Conservation (phyloP, 2,797 vertebrate species). For the Halcyon smyrnensis region DNA sequence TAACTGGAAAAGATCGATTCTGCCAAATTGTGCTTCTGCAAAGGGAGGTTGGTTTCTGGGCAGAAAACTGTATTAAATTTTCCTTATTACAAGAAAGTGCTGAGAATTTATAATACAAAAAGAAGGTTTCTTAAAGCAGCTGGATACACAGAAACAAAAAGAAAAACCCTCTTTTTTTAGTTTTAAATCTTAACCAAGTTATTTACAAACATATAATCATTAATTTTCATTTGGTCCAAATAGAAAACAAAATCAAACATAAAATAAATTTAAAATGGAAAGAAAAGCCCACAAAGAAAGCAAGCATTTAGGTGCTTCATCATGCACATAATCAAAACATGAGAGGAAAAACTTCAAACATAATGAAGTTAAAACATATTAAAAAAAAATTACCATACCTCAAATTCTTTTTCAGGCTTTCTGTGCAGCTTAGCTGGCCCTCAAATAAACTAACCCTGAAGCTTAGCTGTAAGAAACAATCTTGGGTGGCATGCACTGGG, state of each 20-base stretch:
- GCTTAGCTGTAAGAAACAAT: not conserved
- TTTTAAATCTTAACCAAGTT: not conserved
- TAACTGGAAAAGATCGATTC: not conserved
- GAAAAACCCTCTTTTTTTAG: not conserved
- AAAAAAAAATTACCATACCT: not conserved
- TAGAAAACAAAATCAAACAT: not conserved
- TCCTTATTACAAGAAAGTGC: not conserved
- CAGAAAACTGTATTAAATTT: not conserved
- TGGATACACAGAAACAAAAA: not conserved
- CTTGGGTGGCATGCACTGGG: not conserved
- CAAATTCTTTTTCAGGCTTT: not conserved
- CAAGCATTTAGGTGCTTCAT: not conserved
- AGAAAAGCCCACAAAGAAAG: not conserved
- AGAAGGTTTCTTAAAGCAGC: not conserved
- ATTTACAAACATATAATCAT: not conserved
- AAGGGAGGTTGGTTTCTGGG: not conserved
- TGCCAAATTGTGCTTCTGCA: not conserved
- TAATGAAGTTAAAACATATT: not conserved
- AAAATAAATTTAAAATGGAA: not conserved
- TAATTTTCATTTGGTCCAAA: not conserved
- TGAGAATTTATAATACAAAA: not conserved
- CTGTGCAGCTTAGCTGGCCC: not conserved
- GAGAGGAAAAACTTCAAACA: not conserved
- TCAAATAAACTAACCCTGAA: not conserved
- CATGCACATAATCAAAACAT: not conserved